Percentiles rank a stretch among this genome's conserved stretches.
Evolutionary conservation across 2,888 invertebrate species (phyloP).

Genomic region (Cylindroiulus punctatus): DNA sequence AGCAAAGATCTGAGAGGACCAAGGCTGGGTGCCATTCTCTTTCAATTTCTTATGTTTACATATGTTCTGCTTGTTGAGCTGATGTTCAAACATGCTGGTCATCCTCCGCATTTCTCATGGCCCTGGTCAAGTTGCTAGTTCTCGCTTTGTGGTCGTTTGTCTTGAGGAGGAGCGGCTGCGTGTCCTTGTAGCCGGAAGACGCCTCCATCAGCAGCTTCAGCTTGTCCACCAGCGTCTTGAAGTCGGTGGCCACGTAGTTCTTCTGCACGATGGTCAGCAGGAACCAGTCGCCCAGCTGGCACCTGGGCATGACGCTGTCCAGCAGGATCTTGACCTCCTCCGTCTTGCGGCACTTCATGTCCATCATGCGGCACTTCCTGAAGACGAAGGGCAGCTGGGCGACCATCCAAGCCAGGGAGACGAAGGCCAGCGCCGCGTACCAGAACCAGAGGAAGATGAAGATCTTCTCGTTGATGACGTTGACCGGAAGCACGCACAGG

Average conservation of each 20-base stretch:
- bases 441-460: constrained; percentile 61
- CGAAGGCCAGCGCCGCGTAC: constrained; percentile 59
- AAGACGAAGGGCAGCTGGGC: constrained; percentile 52
- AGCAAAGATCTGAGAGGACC: no score
- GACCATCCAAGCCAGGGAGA: neutral
- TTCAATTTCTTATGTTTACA: no score
- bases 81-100: neutral
- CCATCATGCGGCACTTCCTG: neutral
- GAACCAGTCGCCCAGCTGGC: constrained; percentile 60
- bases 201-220: neutral
- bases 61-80: no score
- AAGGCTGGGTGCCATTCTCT: no score
- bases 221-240: constrained; percentile 26
- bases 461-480: constrained; percentile 64
- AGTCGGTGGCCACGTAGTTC: constrained; percentile 54
- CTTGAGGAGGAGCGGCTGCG: neutral
- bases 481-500: constrained; percentile 63
- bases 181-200: neutral
- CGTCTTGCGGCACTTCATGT: neutral
- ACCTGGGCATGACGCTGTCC: constrained; percentile 54
- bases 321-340: constrained; percentile 57
- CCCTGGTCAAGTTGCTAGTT: neutral
- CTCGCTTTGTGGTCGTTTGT: neutral
- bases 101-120: neutral
- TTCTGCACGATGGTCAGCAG: constrained; percentile 59